Evolutionary conservation across 1,140 invertebrate genomes (phyloP), one percentile per base, ranked within the genome.

Genomic region (Camponotus floridanus): DNA sequence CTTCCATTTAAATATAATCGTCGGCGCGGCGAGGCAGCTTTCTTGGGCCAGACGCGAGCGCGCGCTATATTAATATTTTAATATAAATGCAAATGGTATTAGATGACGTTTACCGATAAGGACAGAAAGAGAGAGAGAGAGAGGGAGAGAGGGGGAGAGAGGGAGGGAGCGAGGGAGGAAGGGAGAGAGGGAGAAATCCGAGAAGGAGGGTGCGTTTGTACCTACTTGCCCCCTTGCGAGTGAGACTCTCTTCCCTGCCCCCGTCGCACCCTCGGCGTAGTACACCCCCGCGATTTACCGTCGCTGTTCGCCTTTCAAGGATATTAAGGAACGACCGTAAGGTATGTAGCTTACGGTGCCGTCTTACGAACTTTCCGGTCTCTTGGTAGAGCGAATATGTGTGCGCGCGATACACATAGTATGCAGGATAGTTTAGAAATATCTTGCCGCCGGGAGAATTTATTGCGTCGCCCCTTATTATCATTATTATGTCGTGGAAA

Each of bases 31-130:
- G 86, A 85, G 74, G 55, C 71, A 80, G 76, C 86, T 87, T 88
- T 81, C 87, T 79, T 64, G 65, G 74, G 18, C 79, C 42, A 39
- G 80, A 31, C 36, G 67, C 86, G 67, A 36, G 26, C 57, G 76
- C 31, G 81, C 90, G 91, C 88, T 90, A 92, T 92, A 93, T 93
- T 93, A 93, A 93, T 93, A 93, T 92, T 93, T 93, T 93, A 93
- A 93, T 93, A 93, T 93, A 93, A 92, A 93, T 93, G 92, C 92
- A 93, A 93, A 93, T 93, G 90, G 91, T 90, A 91, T 93, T 92
- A 93, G 92, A 92, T 93, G 89, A 89, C 91, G 90, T 88, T 93
- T 92, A 91, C 92, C 92, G 92, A 92, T 93, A 93, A 78, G 84
- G 91, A 87, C 76, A 76, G 68, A 59, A 33, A 65, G 57, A 45